Conservation (phyloP, 2,888 invertebrate species). For the Plebejus melissa region DNA sequence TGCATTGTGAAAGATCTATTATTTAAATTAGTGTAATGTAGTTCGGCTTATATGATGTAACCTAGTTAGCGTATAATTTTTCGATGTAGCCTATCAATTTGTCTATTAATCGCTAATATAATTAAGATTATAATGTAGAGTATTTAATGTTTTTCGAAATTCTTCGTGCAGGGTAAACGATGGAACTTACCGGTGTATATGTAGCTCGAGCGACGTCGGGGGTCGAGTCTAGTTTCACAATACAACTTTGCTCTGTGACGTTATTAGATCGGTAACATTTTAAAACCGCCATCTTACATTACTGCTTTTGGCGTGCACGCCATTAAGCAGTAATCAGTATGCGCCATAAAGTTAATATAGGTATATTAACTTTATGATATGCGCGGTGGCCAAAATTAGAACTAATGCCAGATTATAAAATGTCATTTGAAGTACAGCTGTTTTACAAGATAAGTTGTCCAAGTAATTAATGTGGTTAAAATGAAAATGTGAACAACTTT, state of each 20-base stretch:
- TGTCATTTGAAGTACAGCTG: neutral
- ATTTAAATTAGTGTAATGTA: constrained; percentile 18
- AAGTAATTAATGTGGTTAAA: neutral
- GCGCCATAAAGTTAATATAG: too few relatives aligned
- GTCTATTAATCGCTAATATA: constrained; percentile 9
- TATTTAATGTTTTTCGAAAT: constrained; percentile 64
- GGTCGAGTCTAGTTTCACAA: neutral
- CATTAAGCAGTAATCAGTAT: too few relatives aligned
- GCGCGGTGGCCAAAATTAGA: neutral
- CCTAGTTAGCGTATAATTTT: constrained; percentile 23
- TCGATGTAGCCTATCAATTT: constrained; percentile 16
- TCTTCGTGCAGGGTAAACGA: constrained; percentile 72
- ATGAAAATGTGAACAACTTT: neutral
- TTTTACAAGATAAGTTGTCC: neutral
- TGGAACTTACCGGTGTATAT: constrained; percentile 35
- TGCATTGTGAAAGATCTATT: constrained; percentile 11
- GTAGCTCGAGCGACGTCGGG: constrained; percentile 10
- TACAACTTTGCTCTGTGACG: neutral
- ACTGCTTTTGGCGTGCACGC: too few relatives aligned
- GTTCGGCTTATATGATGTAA: constrained; percentile 19
- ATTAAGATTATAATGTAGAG: constrained; percentile 39
- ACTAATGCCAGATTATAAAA: too few relatives aligned
- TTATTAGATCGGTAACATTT: neutral
- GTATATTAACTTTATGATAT: too few relatives aligned
- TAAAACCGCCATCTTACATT: neutral